These are phyloP conservation scores for Aurelia coerulea DNA, from an alignment of 30 jellyfish, hydroid and myxozoan genomes.

Conservation along the genomic window DNA sequence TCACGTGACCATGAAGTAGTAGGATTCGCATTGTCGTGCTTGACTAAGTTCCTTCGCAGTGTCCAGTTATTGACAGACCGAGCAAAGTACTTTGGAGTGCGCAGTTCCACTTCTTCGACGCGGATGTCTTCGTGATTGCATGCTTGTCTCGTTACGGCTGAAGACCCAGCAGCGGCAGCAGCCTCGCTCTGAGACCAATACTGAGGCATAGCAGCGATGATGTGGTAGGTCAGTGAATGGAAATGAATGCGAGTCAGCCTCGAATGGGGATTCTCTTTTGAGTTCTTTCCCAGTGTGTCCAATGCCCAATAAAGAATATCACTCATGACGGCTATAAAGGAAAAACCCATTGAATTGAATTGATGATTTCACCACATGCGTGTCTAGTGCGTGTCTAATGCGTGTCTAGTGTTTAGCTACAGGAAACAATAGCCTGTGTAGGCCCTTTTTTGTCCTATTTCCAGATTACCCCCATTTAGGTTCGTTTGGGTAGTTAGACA, in stretches of 20 bases:
- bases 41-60: constrained; percentile 84
- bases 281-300: constrained; percentile 63
- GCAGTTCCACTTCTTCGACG: constrained; percentile 74
- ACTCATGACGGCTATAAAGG: constrained; percentile 81
- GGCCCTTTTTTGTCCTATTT: too few relatives aligned
- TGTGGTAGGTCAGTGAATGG: constrained; percentile 85
- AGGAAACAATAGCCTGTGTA: too few relatives aligned
- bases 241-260: constrained; percentile 88
- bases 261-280: constrained; percentile 47
- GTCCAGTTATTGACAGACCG: constrained; percentile 84
- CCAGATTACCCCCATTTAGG: too few relatives aligned
- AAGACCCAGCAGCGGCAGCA: constrained; percentile 97
- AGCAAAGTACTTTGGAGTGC: constrained; percentile 88
- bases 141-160: constrained; percentile 89
- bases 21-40: constrained; percentile 91
- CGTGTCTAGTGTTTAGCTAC: too few relatives aligned
- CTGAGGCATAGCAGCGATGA: constrained; percentile 73
- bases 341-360: too few relatives aligned
- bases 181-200: constrained; percentile 77
- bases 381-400: too few relatives aligned
- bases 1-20: constrained; percentile 85
- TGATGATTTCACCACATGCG: too few relatives aligned
- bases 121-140: constrained; percentile 77
- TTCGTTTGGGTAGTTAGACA: too few relatives aligned
- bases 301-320: constrained; percentile 79